Percentiles rank a stretch among this genome's conserved stretches.
These are phyloP conservation scores for Lithophane socia DNA, from an alignment of 2,888 invertebrate genomes.

Conservation along the genomic window DNA sequence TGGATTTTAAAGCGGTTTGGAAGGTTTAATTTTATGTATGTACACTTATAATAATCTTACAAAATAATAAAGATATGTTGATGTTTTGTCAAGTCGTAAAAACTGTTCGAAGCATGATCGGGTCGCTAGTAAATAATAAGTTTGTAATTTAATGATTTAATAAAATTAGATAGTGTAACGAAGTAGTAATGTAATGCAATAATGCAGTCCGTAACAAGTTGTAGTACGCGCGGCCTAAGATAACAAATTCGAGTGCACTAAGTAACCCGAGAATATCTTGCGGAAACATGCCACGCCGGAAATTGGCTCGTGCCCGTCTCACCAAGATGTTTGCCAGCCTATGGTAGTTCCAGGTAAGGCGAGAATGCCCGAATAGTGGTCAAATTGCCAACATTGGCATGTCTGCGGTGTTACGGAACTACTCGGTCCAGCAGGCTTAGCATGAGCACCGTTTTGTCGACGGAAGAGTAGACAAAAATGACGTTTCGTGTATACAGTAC, in stretches of 20 bases:
- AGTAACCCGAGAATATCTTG: slow-evolving; percentile 27
- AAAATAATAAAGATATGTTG: not conserved
- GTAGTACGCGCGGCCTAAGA: not conserved
- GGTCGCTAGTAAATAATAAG: not conserved
- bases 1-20: too few relatives aligned
- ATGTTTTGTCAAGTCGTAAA: not conserved
- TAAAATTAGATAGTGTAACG: not conserved
- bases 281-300: slow-evolving; percentile 25
- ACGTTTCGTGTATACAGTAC: too few relatives aligned
- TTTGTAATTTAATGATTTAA: not conserved
- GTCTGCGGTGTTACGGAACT: slow-evolving; percentile 17
- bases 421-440: not conserved
- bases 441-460: too few relatives aligned
- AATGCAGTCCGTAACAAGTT: not conserved
- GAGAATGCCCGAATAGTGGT: slow-evolving; percentile 9
- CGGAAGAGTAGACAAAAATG: too few relatives aligned
- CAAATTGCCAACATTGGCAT: slow-evolving; percentile 29
- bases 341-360: slow-evolving; percentile 36
- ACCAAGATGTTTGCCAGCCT: slow-evolving; percentile 41
- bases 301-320: slow-evolving; percentile 39
- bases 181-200: not conserved
- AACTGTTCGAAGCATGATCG: not conserved
- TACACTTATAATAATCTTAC: not conserved
- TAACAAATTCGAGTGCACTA: slow-evolving; percentile 21
- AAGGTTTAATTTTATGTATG: too few relatives aligned